Evolutionary conservation across 2,888 invertebrate species (phyloP).

Genomic region (Abscondita cerata): DNA sequence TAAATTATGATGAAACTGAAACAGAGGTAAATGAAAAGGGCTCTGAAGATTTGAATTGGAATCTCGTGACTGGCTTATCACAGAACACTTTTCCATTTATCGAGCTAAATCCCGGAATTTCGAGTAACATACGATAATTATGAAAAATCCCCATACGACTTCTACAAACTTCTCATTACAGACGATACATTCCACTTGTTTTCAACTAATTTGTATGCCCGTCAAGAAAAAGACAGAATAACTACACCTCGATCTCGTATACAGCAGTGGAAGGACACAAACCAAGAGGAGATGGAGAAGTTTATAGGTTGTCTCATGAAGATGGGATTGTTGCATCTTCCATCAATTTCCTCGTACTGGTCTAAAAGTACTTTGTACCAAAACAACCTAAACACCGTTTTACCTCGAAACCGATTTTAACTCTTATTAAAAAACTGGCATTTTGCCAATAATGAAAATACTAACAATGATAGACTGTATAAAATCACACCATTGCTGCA

Average conservation of each 20-base stretch:
- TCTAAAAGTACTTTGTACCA: not conserved
- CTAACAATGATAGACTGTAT: too few species aligned
- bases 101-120: too few species aligned
- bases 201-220: too few species aligned
- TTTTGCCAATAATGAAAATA: not conserved
- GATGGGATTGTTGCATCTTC: not conserved
- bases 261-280: conserved; percentile 1
- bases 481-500: too few species aligned
- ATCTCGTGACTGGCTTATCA: too few species aligned
- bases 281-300: not conserved
- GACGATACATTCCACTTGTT: not conserved
- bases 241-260: not conserved
- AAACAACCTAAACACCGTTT: not conserved
- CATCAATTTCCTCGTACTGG: not conserved
- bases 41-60: not conserved
- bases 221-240: too few species aligned
- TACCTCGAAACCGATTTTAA: not conserved
- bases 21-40: not conserved
- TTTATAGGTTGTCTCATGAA: not conserved
- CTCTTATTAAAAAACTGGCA: not conserved
- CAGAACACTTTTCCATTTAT: too few species aligned
- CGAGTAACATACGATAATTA: too few species aligned
- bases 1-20: not conserved
- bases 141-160: too few species aligned
- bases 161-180: not conserved